Evolutionary conservation across 2,888 invertebrate genomes (phyloP).

Genomic region (Cosmopolites sordidus): DNA sequence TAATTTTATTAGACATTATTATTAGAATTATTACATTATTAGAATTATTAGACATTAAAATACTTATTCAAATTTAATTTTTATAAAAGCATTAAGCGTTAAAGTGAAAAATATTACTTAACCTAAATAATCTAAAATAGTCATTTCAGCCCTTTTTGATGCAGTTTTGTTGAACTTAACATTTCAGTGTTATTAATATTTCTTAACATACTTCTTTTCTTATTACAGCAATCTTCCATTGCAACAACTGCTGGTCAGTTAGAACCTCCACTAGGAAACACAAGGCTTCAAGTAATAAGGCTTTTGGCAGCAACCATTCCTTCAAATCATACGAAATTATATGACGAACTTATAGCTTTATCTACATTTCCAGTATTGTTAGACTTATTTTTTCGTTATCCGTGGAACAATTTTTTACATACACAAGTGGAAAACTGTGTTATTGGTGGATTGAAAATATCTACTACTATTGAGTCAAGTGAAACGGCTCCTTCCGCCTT

Average conservation of each 20-base stretch:
- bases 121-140: too few species aligned
- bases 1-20: too few species aligned
- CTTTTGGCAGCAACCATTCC: slow-evolving; percentile 72
- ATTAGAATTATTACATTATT: too few species aligned
- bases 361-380: slow-evolving; percentile 63
- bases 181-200: neutral
- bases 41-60: too few species aligned
- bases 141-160: too few species aligned
- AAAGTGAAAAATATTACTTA: too few species aligned
- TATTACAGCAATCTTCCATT: slow-evolving; percentile 59
- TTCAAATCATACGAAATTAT: slow-evolving; percentile 64
- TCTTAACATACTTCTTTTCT: neutral
- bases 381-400: slow-evolving; percentile 84
- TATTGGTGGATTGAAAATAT: slow-evolving; percentile 59
- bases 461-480: slow-evolving; percentile 40
- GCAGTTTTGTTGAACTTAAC: neutral
- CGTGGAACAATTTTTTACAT: slow-evolving; percentile 95
- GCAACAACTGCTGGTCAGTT: slow-evolving; percentile 66
- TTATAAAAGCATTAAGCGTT: too few species aligned
- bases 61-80: too few species aligned
- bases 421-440: slow-evolving; percentile 81
- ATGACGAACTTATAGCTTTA: slow-evolving; percentile 56
- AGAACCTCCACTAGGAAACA: slow-evolving; percentile 73
- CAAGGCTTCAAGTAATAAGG: slow-evolving; percentile 74
- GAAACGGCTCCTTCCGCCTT: slow-evolving; percentile 48